Evolutionary conservation across 2,797 vertebrate species (phyloP).

Genomic region (Parotocinclus haroldoi): DNA sequence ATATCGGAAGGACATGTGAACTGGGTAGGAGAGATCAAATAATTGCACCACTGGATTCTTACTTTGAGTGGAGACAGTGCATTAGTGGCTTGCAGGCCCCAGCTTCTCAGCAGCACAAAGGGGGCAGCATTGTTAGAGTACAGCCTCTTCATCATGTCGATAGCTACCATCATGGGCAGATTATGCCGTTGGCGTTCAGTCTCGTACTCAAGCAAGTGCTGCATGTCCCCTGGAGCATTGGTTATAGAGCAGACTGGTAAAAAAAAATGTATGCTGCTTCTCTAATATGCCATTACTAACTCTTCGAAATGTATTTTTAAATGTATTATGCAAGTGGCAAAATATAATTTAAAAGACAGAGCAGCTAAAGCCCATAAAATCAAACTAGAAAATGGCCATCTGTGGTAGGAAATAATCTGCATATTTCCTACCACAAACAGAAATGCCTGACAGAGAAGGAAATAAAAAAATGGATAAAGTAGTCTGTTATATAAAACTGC

Average conservation of each 20-base stretch:
- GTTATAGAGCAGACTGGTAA: slow-evolving; percentile 25
- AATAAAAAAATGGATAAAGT: slow-evolving; percentile 42
- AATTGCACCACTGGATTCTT: slow-evolving; percentile 51
- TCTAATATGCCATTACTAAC: too few species aligned
- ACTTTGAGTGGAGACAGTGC: slow-evolving; percentile 86
- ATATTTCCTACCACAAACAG: neutral
- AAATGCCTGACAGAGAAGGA: slow-evolving; percentile 36
- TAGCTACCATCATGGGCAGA: slow-evolving; percentile 85
- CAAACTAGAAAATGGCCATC: slow-evolving; percentile 10
- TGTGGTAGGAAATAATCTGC: slow-evolving; percentile 45
- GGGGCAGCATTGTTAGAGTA: slow-evolving; percentile 84
- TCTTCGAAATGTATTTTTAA: too few species aligned
- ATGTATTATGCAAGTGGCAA: too few species aligned
- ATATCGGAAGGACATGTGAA: neutral
- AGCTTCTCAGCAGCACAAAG: slow-evolving; percentile 84
- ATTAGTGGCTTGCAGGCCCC: slow-evolving; percentile 92
- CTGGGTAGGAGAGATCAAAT: too few species aligned
- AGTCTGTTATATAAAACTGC: slow-evolving; percentile 49
- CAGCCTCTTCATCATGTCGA: slow-evolving; percentile 87
- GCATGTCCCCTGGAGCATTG: slow-evolving; percentile 78
- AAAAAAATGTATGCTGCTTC: slow-evolving; percentile 30
- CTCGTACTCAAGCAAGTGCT: slow-evolving; percentile 87
- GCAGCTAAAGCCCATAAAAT: too few species aligned
- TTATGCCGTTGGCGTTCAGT: slow-evolving; percentile 90
- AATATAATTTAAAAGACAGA: too few species aligned